phyloP scores from a whole-genome alignment of 2,888 invertebrate genomes.

The Spilosoma lubricipeda region DNA sequence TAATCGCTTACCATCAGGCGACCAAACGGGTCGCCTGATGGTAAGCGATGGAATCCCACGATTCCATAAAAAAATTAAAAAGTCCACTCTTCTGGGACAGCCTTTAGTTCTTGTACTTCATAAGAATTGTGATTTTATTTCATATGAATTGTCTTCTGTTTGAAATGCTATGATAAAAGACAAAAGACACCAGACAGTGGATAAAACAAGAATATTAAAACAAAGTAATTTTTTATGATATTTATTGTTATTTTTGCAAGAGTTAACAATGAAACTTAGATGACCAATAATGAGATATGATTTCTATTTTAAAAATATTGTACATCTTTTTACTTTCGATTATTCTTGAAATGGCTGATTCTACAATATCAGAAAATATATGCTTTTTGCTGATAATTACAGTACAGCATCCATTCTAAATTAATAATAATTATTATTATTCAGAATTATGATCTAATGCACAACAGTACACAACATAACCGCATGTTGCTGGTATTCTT shows the following conservation, averaged over 20 bases:
- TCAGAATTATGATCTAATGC: neutral
- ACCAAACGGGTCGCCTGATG: too few relatives aligned
- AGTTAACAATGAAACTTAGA: conserved; percentile 44
- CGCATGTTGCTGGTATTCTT: conserved; percentile 34
- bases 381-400: conserved; percentile 43
- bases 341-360: conserved; percentile 34
- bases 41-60: too few relatives aligned
- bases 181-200: neutral
- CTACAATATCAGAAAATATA: conserved; percentile 55
- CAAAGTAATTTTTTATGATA: conserved; percentile 15
- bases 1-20: too few relatives aligned
- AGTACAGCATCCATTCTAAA: conserved; percentile 33
- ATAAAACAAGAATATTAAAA: neutral
- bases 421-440: neutral
- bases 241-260: conserved; percentile 35
- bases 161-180: neutral
- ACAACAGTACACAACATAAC: conserved; percentile 27
- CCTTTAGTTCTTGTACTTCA: too few relatives aligned
- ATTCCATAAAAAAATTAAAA: too few relatives aligned
- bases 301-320: conserved; percentile 44
- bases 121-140: too few relatives aligned
- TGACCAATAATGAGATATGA: conserved; percentile 39
- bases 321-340: conserved; percentile 36
- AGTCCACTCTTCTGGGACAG: too few relatives aligned
- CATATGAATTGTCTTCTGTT: neutral